Evolutionary conservation across 2,888 invertebrate species (phyloP).

Genomic region (Polydrusus pterygomalis): DNA sequence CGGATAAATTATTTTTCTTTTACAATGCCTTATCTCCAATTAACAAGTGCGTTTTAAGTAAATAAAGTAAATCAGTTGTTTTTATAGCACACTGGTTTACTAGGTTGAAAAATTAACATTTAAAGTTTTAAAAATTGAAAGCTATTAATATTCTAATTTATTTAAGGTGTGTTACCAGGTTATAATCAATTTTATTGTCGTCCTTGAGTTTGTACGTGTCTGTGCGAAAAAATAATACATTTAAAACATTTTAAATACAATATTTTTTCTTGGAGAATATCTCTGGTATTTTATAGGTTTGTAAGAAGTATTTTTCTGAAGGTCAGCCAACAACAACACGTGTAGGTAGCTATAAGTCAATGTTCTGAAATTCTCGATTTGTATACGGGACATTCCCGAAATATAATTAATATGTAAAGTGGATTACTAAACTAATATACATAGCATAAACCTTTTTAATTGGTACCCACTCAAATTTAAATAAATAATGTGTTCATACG

Average conservation of each 20-base stretch:
- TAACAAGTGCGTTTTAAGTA: no score
- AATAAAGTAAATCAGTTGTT: background rate
- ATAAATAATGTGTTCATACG: background rate
- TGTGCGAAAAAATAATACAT: constrained; percentile 1
- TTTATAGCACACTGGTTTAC: background rate
- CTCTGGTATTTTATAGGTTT: background rate
- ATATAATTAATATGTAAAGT: constrained; percentile 12
- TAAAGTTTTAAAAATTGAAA: constrained; percentile 10
- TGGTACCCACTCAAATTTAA: background rate
- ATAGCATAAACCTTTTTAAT: background rate
- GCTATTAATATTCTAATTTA: constrained; percentile 4
- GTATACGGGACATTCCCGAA: constrained; percentile 18
- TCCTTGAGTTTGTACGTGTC: constrained; percentile 13
- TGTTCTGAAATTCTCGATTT: background rate
- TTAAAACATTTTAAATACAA: background rate
- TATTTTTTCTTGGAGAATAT: background rate
- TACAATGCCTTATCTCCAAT: no score
- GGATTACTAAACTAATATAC: background rate
- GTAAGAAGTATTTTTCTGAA: background rate
- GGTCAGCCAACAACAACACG: constrained; percentile 4
- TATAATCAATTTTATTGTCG: constrained; percentile 16
- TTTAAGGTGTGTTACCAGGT: constrained; percentile 14
- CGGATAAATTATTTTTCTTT: no score
- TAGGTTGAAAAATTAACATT: background rate
- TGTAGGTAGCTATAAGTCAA: background rate